Evolutionary conservation across 2,113 vertebrate genomes (phyloP).

Genomic region (Takifugu flavidus): DNA sequence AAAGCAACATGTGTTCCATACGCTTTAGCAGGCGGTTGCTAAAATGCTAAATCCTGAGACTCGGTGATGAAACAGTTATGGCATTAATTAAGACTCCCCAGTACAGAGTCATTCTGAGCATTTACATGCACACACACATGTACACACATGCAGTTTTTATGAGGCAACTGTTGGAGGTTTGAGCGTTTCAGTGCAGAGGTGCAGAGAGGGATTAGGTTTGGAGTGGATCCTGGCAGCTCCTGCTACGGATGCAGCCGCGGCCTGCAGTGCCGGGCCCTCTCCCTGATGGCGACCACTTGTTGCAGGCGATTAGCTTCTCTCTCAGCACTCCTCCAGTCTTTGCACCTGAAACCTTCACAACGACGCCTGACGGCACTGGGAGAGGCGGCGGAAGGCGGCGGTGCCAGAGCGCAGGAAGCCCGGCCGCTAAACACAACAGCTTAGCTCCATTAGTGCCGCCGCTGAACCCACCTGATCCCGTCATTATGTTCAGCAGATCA

Average conservation of each 20-base stretch:
- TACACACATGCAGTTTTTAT: too few relatives aligned
- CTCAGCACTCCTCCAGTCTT: conserved; percentile 27
- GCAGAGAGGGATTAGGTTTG: conserved; percentile 12
- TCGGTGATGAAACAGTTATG: too few relatives aligned
- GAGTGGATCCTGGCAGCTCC: conserved; percentile 36
- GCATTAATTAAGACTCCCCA: too few relatives aligned
- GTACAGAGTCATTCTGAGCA: too few relatives aligned
- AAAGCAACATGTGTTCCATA: too few relatives aligned
- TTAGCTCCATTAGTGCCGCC: conserved; percentile 56
- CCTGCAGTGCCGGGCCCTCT: conserved; percentile 42
- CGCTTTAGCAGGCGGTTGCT: too few relatives aligned
- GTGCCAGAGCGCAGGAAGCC: conserved; percentile 20
- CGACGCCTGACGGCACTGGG: conserved; percentile 16
- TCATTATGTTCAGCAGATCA: conserved; percentile 57
- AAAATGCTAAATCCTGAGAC: too few relatives aligned
- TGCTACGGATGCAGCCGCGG: conserved; percentile 34
- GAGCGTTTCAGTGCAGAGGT: too few relatives aligned
- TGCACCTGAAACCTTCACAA: conserved; percentile 28
- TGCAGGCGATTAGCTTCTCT: conserved; percentile 55
- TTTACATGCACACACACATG: too few relatives aligned
- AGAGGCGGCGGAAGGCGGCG: conserved; percentile 7
- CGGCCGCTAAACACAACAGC: conserved; percentile 46
- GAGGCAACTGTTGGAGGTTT: too few relatives aligned
- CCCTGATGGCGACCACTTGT: conserved; percentile 48
- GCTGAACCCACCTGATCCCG: conserved; percentile 47